Percentiles rank a stretch among this genome's conserved stretches.
Evolutionary conservation across 2,113 vertebrate genomes (phyloP).

Genomic region (Antennarius striatus): DNA sequence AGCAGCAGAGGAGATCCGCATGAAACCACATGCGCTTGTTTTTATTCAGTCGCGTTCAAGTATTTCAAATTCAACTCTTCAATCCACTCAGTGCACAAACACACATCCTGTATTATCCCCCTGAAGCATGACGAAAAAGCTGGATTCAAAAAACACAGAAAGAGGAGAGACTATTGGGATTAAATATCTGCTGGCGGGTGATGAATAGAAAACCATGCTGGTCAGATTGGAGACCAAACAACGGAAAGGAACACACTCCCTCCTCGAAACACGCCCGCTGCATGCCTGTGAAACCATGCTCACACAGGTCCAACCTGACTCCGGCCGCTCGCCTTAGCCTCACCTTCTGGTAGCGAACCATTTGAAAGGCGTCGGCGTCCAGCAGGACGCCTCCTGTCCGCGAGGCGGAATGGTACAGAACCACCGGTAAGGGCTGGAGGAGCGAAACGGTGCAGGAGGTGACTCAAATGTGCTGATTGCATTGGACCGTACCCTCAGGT

Average conservation of each 20-base stretch:
- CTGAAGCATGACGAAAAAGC: background rate
- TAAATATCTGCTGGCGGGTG: constrained; percentile 1
- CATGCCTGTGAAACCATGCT: constrained; percentile 68
- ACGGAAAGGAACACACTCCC: constrained; percentile 2
- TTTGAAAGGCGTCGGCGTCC: constrained; percentile 43
- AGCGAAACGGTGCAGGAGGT: constrained; percentile 57
- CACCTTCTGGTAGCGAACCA: constrained; percentile 77
- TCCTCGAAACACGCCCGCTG: constrained; percentile 20
- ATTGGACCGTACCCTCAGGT: constrained; percentile 29
- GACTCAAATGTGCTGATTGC: constrained; percentile 45
- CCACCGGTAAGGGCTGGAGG: constrained; percentile 63
- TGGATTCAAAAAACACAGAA: background rate
- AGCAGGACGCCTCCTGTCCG: constrained; percentile 62
- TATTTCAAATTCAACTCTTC: background rate
- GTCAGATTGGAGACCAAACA: constrained; percentile 18
- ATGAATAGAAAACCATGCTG: constrained; percentile 52
- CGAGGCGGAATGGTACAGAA: constrained; percentile 67
- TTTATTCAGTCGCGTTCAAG: background rate
- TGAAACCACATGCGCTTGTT: constrained; percentile 2
- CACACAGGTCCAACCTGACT: constrained; percentile 54
- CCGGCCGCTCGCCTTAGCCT: constrained; percentile 48
- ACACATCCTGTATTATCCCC: background rate
- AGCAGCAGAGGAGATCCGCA: background rate
- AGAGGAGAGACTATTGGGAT: background rate
- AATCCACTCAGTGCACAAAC: constrained; percentile 9